Conservation (phyloP, 1,140 invertebrate genomes). For the Temnothorax longispinosus region DNA sequence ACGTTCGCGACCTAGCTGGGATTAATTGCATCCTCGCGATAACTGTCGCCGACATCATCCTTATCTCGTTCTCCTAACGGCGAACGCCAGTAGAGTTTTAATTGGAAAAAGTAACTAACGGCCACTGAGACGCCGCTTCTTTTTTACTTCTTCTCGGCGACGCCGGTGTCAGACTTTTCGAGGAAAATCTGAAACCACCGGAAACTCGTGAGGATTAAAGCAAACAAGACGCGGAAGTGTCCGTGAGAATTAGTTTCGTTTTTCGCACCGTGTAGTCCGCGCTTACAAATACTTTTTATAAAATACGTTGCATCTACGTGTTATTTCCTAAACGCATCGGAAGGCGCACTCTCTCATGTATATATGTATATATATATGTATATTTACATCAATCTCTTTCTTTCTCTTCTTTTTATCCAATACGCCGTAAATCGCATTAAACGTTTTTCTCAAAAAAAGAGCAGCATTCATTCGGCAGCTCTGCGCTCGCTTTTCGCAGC, state of each 20-base stretch:
- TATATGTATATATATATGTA: not conserved
- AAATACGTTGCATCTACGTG: not conserved
- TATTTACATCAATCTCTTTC: not conserved
- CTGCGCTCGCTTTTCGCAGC: slow-evolving; percentile 52
- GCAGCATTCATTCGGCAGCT: not conserved
- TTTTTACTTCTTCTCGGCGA: not conserved
- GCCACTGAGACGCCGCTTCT: not conserved
- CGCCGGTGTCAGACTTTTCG: not conserved
- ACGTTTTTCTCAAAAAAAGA: slow-evolving; percentile 52
- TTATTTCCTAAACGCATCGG: not conserved
- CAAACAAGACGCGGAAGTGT: not conserved
- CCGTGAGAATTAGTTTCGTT: not conserved
- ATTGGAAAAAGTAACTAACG: slow-evolving; percentile 24
- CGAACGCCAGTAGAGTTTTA: slow-evolving; percentile 6
- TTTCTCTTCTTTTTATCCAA: not conserved
- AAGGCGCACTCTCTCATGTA: not conserved
- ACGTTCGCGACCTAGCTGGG: not conserved
- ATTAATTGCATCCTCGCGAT: slow-evolving; percentile 35
- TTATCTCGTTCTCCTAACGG: slow-evolving; percentile 20
- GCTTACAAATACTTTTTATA: not conserved
- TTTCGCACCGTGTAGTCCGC: not conserved
- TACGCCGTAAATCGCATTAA: slow-evolving; percentile 62
- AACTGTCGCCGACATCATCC: slow-evolving; percentile 17
- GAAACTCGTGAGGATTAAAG: not conserved
- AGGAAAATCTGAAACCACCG: not conserved